A percentile compares a stretch with the other conserved stretches of the same genome.
Evolutionary conservation across 2,888 invertebrate genomes (phyloP).

Genomic region (Nephrotoma appendiculata): DNA sequence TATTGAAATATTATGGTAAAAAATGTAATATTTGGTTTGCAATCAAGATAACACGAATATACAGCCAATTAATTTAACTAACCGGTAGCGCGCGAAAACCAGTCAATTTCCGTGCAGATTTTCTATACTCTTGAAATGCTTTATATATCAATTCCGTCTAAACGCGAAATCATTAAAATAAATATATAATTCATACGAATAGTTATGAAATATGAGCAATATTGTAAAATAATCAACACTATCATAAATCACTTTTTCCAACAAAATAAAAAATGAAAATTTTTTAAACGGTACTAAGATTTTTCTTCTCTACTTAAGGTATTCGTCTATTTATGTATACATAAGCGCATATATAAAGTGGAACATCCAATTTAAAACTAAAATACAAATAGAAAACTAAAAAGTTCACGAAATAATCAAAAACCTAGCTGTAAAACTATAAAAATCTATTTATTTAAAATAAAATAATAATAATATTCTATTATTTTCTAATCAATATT

Average conservation of each 20-base stretch:
- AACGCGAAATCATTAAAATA: not conserved
- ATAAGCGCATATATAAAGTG: not conserved
- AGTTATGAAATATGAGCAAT: not conserved
- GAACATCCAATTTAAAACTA: not conserved
- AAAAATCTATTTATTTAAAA: not conserved
- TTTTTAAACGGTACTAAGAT: not conserved
- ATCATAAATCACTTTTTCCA: not conserved
- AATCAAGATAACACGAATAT: not conserved
- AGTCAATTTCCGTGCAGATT: not conserved
- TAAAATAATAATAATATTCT: not conserved
- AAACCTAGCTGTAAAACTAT: not conserved
- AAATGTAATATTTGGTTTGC: not conserved
- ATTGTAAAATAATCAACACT: not conserved
- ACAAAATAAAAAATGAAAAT: not conserved
- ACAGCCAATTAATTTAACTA: not conserved
- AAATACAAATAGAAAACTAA: not conserved
- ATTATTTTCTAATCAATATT: not conserved
- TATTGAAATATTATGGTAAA: not conserved
- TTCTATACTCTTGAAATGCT: not conserved
- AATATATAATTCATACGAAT: not conserved
- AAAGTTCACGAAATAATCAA: not conserved
- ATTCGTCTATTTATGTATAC: not conserved
- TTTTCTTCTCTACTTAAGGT: not conserved
- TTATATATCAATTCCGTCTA: not conserved
- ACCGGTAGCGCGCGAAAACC: not conserved